Percentiles rank a stretch among this genome's conserved stretches.
Evolutionary conservation across 2,797 vertebrate genomes (phyloP).

Genomic region (Myotis daubentonii): DNA sequence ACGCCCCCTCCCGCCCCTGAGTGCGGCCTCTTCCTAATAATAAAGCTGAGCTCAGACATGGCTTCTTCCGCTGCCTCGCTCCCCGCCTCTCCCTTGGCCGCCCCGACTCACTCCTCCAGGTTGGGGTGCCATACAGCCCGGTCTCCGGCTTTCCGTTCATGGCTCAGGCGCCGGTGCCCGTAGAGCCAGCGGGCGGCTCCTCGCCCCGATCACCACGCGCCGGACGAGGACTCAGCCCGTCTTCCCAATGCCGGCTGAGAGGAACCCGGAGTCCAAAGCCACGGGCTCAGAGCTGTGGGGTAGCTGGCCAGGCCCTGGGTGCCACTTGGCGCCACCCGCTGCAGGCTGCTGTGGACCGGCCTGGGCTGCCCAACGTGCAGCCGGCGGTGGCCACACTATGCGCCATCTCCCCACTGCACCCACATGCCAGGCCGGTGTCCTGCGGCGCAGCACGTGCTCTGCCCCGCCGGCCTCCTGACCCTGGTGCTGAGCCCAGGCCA

Average conservation of each 20-base stretch:
- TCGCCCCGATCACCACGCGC: background rate
- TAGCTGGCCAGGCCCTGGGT: background rate
- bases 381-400: fast-evolving
- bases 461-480: background rate
- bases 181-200: background rate
- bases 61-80: background rate
- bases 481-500: background rate
- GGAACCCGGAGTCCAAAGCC: background rate
- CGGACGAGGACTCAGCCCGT: background rate
- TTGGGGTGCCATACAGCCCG: background rate
- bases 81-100: background rate
- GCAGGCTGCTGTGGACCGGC: fast-evolving
- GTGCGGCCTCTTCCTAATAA: background rate
- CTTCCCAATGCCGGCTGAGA: background rate
- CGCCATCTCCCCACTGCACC: background rate
- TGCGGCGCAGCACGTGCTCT: fast-evolving
- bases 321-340: background rate
- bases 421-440: fast-evolving
- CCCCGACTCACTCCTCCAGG: fast-evolving
- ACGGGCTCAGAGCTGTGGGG: background rate
- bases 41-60: background rate
- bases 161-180: fast-evolving
- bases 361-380: fast-evolving
- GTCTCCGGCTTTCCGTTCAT: background rate
- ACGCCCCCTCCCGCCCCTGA: background rate